phyloP scores from a whole-genome alignment of 2,797 vertebrate species.

The Telmatherina bonti region DNA sequence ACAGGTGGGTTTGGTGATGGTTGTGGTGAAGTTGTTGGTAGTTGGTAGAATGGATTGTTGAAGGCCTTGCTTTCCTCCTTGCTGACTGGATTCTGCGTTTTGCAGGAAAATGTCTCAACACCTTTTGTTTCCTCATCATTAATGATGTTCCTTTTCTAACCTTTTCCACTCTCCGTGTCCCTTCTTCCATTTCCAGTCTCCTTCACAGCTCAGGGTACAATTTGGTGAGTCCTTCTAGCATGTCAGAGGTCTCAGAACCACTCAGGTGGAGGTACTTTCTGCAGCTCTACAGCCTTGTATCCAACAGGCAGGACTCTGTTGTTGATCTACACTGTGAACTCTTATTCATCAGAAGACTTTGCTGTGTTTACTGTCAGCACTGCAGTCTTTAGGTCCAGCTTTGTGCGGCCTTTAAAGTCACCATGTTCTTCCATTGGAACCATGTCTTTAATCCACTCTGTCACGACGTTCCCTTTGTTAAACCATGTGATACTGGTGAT shows the following conservation, averaged over 20 bases:
- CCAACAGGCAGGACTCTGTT: fast-evolving
- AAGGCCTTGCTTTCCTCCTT: fast-evolving
- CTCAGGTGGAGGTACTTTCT: fast-evolving
- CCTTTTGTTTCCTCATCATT: fast-evolving
- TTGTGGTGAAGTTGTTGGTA: no score
- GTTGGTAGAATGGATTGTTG: fast-evolving
- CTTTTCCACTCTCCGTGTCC: fast-evolving
- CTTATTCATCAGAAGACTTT: fast-evolving
- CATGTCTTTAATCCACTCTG: fast-evolving
- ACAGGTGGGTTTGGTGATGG: no score
- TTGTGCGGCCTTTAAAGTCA: fast-evolving
- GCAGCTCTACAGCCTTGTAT: fast-evolving
- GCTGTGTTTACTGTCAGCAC: fast-evolving
- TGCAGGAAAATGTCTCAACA: background rate
- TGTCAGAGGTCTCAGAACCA: fast-evolving
- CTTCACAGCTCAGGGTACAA: background rate
- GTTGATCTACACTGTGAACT: conserved; percentile 24
- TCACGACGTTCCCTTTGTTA: fast-evolving
- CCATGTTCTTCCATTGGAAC: fast-evolving
- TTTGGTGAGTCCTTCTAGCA: fast-evolving
- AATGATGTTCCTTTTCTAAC: fast-evolving
- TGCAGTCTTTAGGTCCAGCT: fast-evolving
- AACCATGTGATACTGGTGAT: conserved; percentile 10
- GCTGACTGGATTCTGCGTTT: background rate
- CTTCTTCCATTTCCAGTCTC: fast-evolving